These are phyloP conservation scores for Drosophila littoralis DNA, from an alignment of 1,140 invertebrate species.

Conservation along the genomic window DNA sequence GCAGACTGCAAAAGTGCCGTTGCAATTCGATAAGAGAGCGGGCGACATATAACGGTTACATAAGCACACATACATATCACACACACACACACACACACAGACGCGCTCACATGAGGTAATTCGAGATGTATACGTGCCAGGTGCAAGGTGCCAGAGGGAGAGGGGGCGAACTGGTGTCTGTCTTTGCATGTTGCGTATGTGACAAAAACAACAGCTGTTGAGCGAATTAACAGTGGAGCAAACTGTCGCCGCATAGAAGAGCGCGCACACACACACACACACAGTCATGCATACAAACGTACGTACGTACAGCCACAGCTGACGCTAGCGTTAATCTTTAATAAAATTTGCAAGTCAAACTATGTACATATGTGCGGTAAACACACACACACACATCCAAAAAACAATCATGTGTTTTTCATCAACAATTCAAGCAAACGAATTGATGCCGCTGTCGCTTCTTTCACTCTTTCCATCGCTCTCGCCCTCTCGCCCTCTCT, in stretches of 20 bases:
- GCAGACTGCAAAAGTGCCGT: slow-evolving; percentile 13
- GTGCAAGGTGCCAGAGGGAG: not conserved
- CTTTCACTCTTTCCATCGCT: slow-evolving; percentile 4
- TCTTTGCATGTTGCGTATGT: slow-evolving; percentile 26
- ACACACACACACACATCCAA: slow-evolving; percentile 18
- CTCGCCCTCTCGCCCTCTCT: slow-evolving; percentile 13
- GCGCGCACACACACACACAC: not conserved
- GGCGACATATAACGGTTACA: slow-evolving; percentile 49
- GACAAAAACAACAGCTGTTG: slow-evolving; percentile 52
- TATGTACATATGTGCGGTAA: slow-evolving; percentile 13
- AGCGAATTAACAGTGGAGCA: slow-evolving; percentile 4
- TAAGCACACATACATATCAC: slow-evolving; percentile 23
- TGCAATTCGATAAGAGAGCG: slow-evolving; percentile 15
- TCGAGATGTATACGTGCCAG: slow-evolving; percentile 31
- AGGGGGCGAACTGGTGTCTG: slow-evolving; percentile 11
- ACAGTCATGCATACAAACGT: not conserved
- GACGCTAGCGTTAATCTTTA: slow-evolving; percentile 29
- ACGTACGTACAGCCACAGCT: slow-evolving; percentile 30
- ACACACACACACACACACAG: slow-evolving; percentile 6
- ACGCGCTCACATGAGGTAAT: slow-evolving; percentile 43
- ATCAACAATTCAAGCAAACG: slow-evolving; percentile 51
- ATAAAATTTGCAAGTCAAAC: slow-evolving; percentile 39
- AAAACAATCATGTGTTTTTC: slow-evolving; percentile 77
- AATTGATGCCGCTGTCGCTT: slow-evolving; percentile 23
- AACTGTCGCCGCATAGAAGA: slow-evolving; percentile 7